A percentile compares a stretch with the other conserved stretches of the same genome.
Evolutionary conservation across 2,113 vertebrate species (phyloP).

Genomic region (Callopanchax toddi): DNA sequence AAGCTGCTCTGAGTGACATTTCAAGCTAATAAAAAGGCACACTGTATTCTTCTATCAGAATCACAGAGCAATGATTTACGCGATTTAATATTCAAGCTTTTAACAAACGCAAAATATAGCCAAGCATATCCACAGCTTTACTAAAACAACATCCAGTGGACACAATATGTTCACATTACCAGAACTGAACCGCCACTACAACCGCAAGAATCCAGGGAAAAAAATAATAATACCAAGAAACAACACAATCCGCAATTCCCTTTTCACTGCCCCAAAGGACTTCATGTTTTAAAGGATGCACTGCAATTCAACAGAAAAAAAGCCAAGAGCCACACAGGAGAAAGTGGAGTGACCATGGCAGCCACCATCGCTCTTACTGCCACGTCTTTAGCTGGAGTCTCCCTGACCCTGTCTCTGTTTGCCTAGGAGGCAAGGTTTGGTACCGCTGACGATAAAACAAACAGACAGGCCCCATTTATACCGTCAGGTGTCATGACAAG

Average conservation of each 20-base stretch:
- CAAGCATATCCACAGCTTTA: not conserved
- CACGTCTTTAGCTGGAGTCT: slow-evolving; percentile 64
- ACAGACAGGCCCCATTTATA: slow-evolving; percentile 75
- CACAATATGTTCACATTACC: slow-evolving; percentile 49
- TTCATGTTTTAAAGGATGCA: slow-evolving; percentile 49
- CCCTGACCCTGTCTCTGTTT: slow-evolving; percentile 70
- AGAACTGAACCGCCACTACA: slow-evolving; percentile 39
- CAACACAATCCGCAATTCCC: slow-evolving; percentile 52
- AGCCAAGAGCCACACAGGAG: slow-evolving; percentile 69
- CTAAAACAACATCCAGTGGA: not conserved
- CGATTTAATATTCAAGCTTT: slow-evolving; percentile 30
- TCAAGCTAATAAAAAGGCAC: slow-evolving; percentile 54
- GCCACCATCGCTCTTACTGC: slow-evolving; percentile 73
- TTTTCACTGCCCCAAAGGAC: slow-evolving; percentile 49
- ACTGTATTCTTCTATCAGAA: slow-evolving; percentile 41
- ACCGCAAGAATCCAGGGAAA: slow-evolving; percentile 20
- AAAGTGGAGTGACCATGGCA: slow-evolving; percentile 73
- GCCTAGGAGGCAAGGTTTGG: slow-evolving; percentile 65
- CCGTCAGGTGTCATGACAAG: slow-evolving; percentile 77
- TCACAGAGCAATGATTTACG: slow-evolving; percentile 31
- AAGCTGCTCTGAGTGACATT: slow-evolving; percentile 53
- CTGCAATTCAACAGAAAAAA: slow-evolving; percentile 43
- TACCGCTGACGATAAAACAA: slow-evolving; percentile 74
- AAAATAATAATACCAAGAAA: slow-evolving; percentile 41
- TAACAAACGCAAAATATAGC: not conserved